A percentile compares a stretch with the other conserved stretches of the same genome.
Conservation (phyloP, 2,888 invertebrate genomes). For the Oxytorus armatus region DNA sequence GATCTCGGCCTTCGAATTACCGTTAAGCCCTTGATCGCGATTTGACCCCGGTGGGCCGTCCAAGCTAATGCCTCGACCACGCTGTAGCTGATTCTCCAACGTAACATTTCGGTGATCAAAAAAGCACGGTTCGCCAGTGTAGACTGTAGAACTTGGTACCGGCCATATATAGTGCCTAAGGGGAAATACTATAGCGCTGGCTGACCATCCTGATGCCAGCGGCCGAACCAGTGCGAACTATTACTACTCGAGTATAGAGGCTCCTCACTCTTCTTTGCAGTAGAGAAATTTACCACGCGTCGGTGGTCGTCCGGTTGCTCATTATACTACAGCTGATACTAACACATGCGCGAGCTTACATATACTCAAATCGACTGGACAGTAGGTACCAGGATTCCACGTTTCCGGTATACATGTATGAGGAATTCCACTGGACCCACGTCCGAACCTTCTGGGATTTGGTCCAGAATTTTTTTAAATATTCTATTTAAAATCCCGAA, state of each 20-base stretch:
- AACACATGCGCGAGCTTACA: background rate
- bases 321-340: conserved; percentile 46
- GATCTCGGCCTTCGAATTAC: conserved; percentile 81
- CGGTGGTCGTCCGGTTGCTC: conserved; percentile 55
- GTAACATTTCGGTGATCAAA: conserved; percentile 79
- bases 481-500: too few species aligned
- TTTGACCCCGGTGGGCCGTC: conserved; percentile 78
- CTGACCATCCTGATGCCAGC: conserved; percentile 21
- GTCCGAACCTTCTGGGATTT: too few species aligned
- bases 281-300: conserved; percentile 51
- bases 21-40: conserved; percentile 83
- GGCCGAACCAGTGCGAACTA: conserved; percentile 5
- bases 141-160: conserved; percentile 46
- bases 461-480: too few species aligned
- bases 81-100: conserved; percentile 68
- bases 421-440: too few species aligned
- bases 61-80: conserved; percentile 27
- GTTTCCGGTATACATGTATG: background rate
- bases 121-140: conserved; percentile 71
- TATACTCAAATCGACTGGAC: background rate
- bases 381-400: background rate
- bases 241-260: conserved; percentile 5
- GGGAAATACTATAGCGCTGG: conserved; percentile 20
- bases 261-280: conserved; percentile 15
- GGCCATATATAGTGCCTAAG: conserved; percentile 46